Evolutionary conservation across 2,113 vertebrate genomes (phyloP).

Genomic region (Strix uralensis): DNA sequence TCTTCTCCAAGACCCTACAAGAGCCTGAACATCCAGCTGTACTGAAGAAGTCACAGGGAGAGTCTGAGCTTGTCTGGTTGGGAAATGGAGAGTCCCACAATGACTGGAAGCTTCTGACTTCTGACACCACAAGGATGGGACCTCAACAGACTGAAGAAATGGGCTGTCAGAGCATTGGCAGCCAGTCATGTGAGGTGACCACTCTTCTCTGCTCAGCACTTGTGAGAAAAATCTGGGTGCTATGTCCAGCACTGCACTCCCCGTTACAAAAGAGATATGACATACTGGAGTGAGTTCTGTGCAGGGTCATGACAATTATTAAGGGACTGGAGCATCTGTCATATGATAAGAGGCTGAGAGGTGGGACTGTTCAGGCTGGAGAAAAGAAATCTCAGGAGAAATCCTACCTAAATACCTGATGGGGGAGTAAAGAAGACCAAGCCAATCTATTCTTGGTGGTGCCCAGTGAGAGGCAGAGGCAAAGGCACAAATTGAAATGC

Average conservation of each 20-base stretch:
- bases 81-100: background rate
- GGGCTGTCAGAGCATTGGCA: background rate
- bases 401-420: background rate
- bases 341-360: background rate
- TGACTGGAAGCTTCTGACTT: background rate
- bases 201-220: background rate
- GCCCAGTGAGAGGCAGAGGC: too few species aligned
- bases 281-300: background rate
- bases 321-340: background rate
- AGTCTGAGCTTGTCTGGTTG: background rate
- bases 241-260: background rate
- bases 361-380: background rate
- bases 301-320: background rate
- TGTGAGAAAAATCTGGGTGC: background rate
- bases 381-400: background rate
- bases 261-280: rapidly evolving
- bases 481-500: too few species aligned
- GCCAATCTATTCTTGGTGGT: background rate
- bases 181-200: background rate
- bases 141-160: background rate
- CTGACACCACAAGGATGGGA: background rate
- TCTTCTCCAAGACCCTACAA: background rate
- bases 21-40: background rate
- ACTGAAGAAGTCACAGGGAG: background rate
- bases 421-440: background rate